Evolutionary conservation across 2,113 vertebrate species (phyloP).

Genomic region (Rhinolophus ferrumequinum): DNA sequence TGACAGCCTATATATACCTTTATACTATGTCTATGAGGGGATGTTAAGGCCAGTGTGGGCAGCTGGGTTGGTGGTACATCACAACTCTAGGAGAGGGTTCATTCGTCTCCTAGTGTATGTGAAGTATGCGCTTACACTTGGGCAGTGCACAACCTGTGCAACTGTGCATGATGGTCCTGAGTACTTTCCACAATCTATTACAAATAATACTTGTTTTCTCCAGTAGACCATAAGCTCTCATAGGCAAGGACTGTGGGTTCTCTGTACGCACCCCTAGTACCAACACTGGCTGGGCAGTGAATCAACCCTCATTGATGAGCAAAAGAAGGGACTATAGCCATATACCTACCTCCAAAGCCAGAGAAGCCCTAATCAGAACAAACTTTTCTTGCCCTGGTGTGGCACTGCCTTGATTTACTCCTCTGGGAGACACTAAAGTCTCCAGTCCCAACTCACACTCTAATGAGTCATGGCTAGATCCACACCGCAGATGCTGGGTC

Average conservation of each 20-base stretch:
- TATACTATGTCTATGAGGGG: neutral
- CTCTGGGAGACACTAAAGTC: neutral
- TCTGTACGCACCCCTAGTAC: neutral
- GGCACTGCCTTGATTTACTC: no score
- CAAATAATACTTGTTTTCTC: neutral
- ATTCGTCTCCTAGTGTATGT: neutral
- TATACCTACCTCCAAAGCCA: neutral
- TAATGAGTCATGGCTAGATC: neutral
- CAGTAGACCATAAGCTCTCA: neutral
- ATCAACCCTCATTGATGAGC: neutral
- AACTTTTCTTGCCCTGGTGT: no score
- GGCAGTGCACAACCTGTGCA: neutral
- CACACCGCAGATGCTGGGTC: neutral
- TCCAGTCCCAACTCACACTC: neutral
- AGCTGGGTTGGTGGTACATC: neutral
- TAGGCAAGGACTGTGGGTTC: neutral
- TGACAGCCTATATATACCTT: neutral
- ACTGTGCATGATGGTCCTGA: rapidly evolving
- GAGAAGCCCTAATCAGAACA: neutral
- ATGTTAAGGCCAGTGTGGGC: neutral
- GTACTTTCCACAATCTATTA: neutral
- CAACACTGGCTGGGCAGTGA: neutral
- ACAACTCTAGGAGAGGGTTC: neutral
- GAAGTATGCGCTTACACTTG: neutral
- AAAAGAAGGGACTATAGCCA: neutral